Percentiles rank a stretch among this genome's conserved stretches.
These are phyloP conservation scores for Propsilocerus akamusi DNA, from an alignment of 1,140 invertebrate genomes.

Conservation along the genomic window DNA sequence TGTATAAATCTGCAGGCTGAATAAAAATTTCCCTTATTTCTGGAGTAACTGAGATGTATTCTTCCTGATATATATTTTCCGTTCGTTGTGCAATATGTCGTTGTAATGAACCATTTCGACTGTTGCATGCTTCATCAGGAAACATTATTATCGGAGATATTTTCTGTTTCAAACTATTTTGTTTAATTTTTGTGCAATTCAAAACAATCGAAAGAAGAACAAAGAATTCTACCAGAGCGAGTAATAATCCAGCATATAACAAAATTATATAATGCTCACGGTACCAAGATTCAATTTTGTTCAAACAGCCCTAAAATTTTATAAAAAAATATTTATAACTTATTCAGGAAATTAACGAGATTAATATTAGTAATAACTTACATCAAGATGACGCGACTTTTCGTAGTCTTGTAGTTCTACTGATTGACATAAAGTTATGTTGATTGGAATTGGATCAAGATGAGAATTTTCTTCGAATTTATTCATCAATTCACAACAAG, in stretches of 20 bases:
- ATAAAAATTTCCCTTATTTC: slow-evolving; percentile 19
- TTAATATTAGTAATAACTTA: slow-evolving; percentile 15
- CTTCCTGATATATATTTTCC: slow-evolving; percentile 7
- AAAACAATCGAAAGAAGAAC: slow-evolving; percentile 47
- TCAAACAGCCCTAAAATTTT: slow-evolving; percentile 44
- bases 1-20: slow-evolving; percentile 16
- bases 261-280: slow-evolving; percentile 54
- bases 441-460: slow-evolving; percentile 54
- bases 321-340: slow-evolving; percentile 10
- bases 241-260: slow-evolving; percentile 37
- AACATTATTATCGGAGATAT: not conserved
- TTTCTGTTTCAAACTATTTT: not conserved
- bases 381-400: slow-evolving; percentile 37
- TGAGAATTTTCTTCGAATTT: slow-evolving; percentile 34
- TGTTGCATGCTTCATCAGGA: not conserved
- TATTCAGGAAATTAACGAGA: not conserved
- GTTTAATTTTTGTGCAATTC: slow-evolving; percentile 36
- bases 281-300: slow-evolving; percentile 54
- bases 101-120: slow-evolving; percentile 11
- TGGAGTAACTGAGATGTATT: slow-evolving; percentile 11
- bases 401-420: slow-evolving; percentile 35
- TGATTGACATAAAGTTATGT: slow-evolving; percentile 50
- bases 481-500: slow-evolving; percentile 56
- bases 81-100: not conserved
- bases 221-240: slow-evolving; percentile 47